These are phyloP conservation scores for Rattus norvegicus DNA, from an alignment of 2,113 vertebrate species.

Conservation along the genomic window GRCr8 NC_086028.1:94578501-94579000, in stretches of 20 bases:
- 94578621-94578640: background rate
- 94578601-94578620: background rate
- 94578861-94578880: background rate
- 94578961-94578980: background rate
- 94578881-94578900: background rate
- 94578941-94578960: accelerated
- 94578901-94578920: background rate
- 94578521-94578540: accelerated
- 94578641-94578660: constrained; percentile 9
- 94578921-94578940: too few relatives aligned
- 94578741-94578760: background rate
- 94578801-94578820: background rate
- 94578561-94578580: background rate
- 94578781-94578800: background rate
- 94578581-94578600: background rate
- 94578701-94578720: background rate
- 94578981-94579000: background rate
- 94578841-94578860: accelerated
- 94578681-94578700: background rate
- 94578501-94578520: background rate
- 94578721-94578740: accelerated
- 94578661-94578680: background rate
- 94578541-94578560: background rate
- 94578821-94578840: background rate
- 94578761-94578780: background rate